phyloP scores from a whole-genome alignment of 2,888 invertebrate species.

The Trimorus sp. region DNA sequence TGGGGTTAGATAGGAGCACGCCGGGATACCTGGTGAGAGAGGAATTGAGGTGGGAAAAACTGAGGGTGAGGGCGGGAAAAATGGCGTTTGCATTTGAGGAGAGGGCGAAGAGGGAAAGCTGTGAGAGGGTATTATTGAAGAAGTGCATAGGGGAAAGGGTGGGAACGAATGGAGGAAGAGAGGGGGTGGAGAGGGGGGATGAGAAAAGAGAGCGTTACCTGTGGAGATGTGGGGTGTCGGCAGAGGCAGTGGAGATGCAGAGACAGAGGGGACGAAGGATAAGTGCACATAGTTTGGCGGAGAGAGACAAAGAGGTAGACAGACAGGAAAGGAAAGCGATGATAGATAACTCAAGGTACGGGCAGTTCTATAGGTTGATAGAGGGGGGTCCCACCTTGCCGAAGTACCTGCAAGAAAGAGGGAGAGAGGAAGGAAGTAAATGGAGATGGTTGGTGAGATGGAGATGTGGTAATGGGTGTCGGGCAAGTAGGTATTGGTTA shows the following conservation, averaged over 20 bases:
- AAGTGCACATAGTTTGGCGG: no score
- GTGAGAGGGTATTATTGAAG: background rate
- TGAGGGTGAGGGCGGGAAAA: no score
- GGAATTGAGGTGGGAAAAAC: constrained; percentile 10
- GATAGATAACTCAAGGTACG: no score
- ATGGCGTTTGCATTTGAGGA: constrained; percentile 21
- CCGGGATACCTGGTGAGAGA: no score
- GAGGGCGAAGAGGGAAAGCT: background rate
- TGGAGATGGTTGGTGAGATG: background rate
- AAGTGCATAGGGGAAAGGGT: constrained; percentile 4
- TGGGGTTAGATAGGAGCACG: no score
- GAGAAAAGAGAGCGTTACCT: constrained; percentile 7
- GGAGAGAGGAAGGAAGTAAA: background rate
- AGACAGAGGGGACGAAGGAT: background rate
- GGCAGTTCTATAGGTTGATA: no score
- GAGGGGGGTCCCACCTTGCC: no score
- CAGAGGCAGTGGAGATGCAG: background rate
- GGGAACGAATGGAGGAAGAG: background rate
- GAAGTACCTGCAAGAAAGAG: background rate
- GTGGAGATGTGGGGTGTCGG: constrained; percentile 6
- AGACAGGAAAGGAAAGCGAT: no score
- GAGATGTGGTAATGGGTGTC: background rate
- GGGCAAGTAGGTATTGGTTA: background rate
- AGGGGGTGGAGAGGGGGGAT: no score
- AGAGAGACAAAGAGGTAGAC: no score